Conservation (phyloP, 1,140 invertebrate species). For the Anadara kagoshimensis region DNA sequence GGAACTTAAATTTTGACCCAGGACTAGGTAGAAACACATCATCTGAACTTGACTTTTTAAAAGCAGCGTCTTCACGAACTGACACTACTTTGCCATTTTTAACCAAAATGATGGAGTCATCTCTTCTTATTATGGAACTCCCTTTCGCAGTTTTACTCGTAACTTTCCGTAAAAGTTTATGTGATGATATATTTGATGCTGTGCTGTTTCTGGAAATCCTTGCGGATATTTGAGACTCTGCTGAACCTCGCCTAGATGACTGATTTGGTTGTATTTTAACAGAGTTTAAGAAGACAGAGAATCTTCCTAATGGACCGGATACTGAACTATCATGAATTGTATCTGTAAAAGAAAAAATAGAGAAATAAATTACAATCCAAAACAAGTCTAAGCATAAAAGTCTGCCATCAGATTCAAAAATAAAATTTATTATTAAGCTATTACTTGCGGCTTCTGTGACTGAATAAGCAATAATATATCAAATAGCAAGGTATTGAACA, state of each 20-base stretch:
- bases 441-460: no score
- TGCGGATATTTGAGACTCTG: slow-evolving; percentile 24
- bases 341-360: slow-evolving; percentile 30
- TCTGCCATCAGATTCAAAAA: no score
- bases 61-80: slow-evolving; percentile 46
- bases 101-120: slow-evolving; percentile 64
- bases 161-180: slow-evolving; percentile 34
- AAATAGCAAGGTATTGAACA: no score
- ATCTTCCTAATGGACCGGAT: slow-evolving; percentile 20
- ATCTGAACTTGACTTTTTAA: slow-evolving; percentile 26
- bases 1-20: no score
- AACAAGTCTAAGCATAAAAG: no score
- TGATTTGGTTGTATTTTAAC: slow-evolving; percentile 30
- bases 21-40: slow-evolving; percentile 25
- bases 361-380: no score
- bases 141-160: slow-evolving; percentile 55
- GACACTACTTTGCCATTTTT: slow-evolving; percentile 70
- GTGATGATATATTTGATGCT: slow-evolving; percentile 22
- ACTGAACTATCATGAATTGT: slow-evolving; percentile 36
- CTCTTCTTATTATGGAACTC: slow-evolving; percentile 61
- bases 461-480: no score
- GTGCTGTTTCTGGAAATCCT: slow-evolving; percentile 11
- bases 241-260: slow-evolving; percentile 27
- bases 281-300: slow-evolving; percentile 31
- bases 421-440: no score